phyloP scores from a whole-genome alignment of 2,797 vertebrate genomes.

The Atherinosoma microstoma region DNA sequence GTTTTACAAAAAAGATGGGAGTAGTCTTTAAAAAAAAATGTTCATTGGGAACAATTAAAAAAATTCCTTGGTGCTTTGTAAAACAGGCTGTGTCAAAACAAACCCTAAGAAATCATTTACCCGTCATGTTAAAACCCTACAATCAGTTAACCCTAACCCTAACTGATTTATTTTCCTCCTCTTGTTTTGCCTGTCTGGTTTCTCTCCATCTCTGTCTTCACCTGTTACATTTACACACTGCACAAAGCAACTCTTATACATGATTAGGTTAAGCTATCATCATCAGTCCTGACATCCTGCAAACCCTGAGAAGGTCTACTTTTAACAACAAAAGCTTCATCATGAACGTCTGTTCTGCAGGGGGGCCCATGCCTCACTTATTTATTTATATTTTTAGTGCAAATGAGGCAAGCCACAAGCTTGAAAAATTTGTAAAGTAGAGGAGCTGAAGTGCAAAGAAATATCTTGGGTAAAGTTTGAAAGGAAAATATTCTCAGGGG shows the following conservation, averaged over 20 bases:
- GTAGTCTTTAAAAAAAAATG: neutral
- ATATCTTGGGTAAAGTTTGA: constrained; percentile 28
- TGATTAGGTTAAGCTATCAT: constrained; percentile 43
- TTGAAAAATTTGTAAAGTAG: constrained; percentile 29
- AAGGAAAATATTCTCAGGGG: constrained; percentile 3
- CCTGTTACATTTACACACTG: neutral
- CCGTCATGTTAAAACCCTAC: constrained; percentile 8
- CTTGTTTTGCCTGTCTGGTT: neutral
- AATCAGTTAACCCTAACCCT: constrained; percentile 8
- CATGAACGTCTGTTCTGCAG: constrained; percentile 30
- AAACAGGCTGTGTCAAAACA: neutral
- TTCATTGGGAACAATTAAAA: neutral
- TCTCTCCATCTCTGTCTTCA: neutral
- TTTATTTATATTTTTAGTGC: neutral
- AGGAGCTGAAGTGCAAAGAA: constrained; percentile 19
- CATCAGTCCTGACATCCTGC: constrained; percentile 12
- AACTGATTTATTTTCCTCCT: constrained; percentile 4
- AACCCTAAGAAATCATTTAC: constrained; percentile 10
- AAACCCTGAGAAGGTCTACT: constrained; percentile 21
- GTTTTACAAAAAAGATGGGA: neutral
- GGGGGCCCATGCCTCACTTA: neutral
- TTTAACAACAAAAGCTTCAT: constrained; percentile 22
- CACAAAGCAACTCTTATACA: constrained; percentile 1
- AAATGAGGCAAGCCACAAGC: constrained; percentile 6
- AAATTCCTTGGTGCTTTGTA: neutral